phyloP scores from a whole-genome alignment of 2,888 invertebrate species.

The Aspidapion aeneum region DNA sequence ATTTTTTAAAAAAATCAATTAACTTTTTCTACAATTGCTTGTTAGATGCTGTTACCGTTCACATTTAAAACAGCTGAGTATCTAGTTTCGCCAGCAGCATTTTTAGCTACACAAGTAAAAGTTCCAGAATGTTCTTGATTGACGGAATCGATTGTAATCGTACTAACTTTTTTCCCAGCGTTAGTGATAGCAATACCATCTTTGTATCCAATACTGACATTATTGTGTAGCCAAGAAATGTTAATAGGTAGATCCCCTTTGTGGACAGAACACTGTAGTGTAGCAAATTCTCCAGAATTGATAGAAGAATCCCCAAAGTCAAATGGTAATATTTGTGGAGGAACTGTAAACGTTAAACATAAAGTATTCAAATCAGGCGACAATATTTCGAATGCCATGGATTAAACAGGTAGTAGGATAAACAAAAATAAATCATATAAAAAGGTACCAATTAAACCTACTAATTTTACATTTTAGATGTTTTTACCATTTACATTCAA shows the following conservation, averaged over 20 bases:
- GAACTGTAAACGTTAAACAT: constrained; percentile 31
- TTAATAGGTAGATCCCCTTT: constrained; percentile 69
- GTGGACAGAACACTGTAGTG: constrained; percentile 63
- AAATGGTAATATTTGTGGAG: constrained; percentile 56
- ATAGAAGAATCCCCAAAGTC: constrained; percentile 54
- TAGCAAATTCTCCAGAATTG: constrained; percentile 67
- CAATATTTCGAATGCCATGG: not conserved
- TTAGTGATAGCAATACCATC: constrained; percentile 45
- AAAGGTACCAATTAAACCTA: too few species aligned
- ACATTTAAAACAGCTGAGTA: constrained; percentile 57
- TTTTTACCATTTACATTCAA: constrained; percentile 62
- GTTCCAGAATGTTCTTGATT: constrained; percentile 66
- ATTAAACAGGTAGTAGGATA: not conserved
- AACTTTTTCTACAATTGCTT: too few species aligned
- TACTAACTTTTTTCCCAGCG: constrained; percentile 52
- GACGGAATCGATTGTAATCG: constrained; percentile 61
- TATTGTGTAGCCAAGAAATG: constrained; percentile 60
- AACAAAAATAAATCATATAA: constrained; percentile 4
- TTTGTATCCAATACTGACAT: constrained; percentile 42
- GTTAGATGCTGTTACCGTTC: constrained; percentile 64
- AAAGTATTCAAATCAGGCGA: not conserved
- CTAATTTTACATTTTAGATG: too few species aligned
- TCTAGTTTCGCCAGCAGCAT: constrained; percentile 62
- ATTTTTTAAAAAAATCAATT: too few species aligned
- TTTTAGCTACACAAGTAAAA: constrained; percentile 73